phyloP scores from a whole-genome alignment of 2,888 invertebrate genomes.

The Ormyrus thymus region DNA sequence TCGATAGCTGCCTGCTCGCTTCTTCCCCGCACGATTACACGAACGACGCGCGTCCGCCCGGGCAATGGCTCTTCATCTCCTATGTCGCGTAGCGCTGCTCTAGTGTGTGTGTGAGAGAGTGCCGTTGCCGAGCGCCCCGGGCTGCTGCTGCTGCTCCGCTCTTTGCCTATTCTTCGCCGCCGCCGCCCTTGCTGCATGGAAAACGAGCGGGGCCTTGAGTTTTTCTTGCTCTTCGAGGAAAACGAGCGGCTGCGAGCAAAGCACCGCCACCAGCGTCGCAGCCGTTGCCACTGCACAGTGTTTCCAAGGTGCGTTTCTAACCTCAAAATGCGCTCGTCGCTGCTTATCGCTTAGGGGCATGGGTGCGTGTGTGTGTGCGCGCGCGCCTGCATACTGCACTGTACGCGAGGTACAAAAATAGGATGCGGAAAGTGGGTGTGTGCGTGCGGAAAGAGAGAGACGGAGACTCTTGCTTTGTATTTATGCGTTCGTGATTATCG shows the following conservation, averaged over 20 bases:
- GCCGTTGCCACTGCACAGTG: background rate
- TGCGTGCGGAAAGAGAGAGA: background rate
- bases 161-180: background rate
- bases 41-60: background rate
- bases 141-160: background rate
- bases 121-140: background rate
- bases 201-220: background rate
- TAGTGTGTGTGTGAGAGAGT: background rate
- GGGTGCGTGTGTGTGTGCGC: background rate
- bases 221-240: background rate
- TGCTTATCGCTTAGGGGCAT: background rate
- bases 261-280: too few species aligned
- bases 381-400: background rate
- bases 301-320: slow-evolving; percentile 18
- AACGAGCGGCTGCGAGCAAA: background rate
- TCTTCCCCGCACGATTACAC: too few species aligned
- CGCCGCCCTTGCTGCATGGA: background rate
- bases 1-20: too few species aligned
- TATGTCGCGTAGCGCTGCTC: background rate
- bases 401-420: background rate
- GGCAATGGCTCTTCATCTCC: background rate
- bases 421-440: background rate
- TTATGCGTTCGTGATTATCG: background rate
- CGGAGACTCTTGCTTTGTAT: background rate
- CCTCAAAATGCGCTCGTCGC: slow-evolving; percentile 21